Percentiles rank a stretch among this genome's conserved stretches.
Evolutionary conservation across 2,113 vertebrate genomes (phyloP).

Genomic region (Ia io): DNA sequence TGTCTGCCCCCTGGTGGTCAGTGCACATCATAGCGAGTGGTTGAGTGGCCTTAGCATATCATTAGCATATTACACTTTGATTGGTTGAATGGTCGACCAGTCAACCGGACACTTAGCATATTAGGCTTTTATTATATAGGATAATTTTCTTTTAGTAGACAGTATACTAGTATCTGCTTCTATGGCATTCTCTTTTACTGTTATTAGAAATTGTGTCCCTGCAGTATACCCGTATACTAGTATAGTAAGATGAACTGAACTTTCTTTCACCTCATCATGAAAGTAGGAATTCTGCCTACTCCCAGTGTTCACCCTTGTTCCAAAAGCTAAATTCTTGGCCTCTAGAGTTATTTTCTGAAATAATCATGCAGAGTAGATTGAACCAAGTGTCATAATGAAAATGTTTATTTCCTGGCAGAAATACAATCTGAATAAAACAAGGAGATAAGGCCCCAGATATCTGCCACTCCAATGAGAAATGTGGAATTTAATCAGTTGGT

Average conservation of each 20-base stretch:
- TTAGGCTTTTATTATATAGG: background rate
- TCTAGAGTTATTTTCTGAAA: slow-evolving; percentile 14
- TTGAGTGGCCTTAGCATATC: too few relatives aligned
- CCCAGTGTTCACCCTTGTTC: background rate
- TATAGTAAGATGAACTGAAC: background rate
- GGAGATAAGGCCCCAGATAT: background rate
- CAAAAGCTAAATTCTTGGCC: background rate
- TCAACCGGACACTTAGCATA: too few relatives aligned
- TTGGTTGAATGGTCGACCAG: too few relatives aligned
- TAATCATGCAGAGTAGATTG: slow-evolving; percentile 54
- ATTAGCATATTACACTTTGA: too few relatives aligned
- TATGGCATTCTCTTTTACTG: background rate
- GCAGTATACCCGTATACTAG: background rate
- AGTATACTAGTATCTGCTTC: background rate
- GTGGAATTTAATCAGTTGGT: background rate
- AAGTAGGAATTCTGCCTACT: background rate
- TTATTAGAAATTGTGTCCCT: background rate
- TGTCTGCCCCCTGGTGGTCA: too few relatives aligned
- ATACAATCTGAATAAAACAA: background rate
- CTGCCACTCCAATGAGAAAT: background rate
- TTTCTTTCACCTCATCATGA: background rate
- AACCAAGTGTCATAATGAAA: slow-evolving; percentile 54
- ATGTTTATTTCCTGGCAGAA: slow-evolving; percentile 52
- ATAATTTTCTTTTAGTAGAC: background rate
- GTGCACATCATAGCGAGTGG: too few relatives aligned